A percentile compares a stretch with the other conserved stretches of the same genome.
phyloP scores from a whole-genome alignment of 23 tunicate genomes.

The Clavelina lepadiformis region DNA sequence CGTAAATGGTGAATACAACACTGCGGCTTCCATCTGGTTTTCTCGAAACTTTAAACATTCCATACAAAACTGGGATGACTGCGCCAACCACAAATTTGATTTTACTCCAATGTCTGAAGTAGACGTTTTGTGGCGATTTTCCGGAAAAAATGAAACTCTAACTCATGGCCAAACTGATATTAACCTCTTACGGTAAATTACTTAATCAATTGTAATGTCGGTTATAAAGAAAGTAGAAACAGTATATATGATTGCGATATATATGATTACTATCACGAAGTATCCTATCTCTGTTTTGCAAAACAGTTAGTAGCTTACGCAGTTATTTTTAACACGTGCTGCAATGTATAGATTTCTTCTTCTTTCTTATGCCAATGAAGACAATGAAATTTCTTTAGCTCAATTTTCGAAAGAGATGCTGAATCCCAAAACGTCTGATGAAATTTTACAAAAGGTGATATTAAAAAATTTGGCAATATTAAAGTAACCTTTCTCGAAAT shows the following conservation, averaged over 20 bases:
- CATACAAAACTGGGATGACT: constrained; percentile 41
- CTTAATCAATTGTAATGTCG: no score
- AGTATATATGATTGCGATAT: no score
- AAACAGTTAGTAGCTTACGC: no score
- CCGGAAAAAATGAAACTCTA: constrained; percentile 25
- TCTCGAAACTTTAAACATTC: constrained; percentile 6
- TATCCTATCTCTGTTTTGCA: no score
- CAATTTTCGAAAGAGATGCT: background rate
- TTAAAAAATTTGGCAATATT: background rate
- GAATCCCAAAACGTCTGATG: background rate
- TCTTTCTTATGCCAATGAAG: background rate
- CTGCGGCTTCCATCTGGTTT: constrained; percentile 68
- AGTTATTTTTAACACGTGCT: no score
- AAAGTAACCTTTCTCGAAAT: no score
- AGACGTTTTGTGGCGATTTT: constrained; percentile 43
- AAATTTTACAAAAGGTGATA: background rate
- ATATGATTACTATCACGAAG: no score
- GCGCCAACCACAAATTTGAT: background rate
- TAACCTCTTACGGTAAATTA: constrained; percentile 29
- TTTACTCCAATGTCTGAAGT: constrained; percentile 43
- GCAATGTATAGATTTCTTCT: background rate
- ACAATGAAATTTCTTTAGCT: background rate
- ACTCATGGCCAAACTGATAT: constrained; percentile 50
- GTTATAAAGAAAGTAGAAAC: no score
- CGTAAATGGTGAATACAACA: constrained; percentile 61